Conservation (phyloP, 1,140 invertebrate genomes). For the Diploscapter pachys region DNA sequence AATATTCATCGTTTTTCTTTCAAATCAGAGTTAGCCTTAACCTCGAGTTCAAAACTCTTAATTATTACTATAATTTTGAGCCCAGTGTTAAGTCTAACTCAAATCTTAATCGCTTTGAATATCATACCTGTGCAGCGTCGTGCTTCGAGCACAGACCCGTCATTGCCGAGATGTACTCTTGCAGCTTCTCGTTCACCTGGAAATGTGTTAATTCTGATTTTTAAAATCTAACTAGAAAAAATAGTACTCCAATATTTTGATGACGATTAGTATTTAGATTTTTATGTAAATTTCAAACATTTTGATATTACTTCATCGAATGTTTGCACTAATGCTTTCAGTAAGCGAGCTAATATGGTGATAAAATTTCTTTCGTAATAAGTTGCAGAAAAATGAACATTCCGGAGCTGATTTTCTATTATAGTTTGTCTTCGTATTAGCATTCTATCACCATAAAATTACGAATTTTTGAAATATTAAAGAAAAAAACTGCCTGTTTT, state of each 20-base stretch:
- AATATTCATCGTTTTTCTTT: too few relatives aligned
- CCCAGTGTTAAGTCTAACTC: too few relatives aligned
- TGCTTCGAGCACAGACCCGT: constrained; percentile 52
- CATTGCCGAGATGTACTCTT: constrained; percentile 50
- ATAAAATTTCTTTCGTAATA: too few relatives aligned
- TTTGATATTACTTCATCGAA: not conserved
- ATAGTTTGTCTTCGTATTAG: not conserved
- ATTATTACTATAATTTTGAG: too few relatives aligned
- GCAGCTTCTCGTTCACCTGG: constrained; percentile 44
- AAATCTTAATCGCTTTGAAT: too few relatives aligned
- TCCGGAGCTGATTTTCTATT: too few relatives aligned
- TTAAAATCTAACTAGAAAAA: not conserved
- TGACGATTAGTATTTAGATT: not conserved
- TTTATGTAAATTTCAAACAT: not conserved
- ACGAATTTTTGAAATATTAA: not conserved
- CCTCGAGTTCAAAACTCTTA: too few relatives aligned
- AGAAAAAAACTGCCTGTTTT: not conserved
- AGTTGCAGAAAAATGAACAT: too few relatives aligned
- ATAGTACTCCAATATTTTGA: not conserved
- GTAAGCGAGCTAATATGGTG: too few relatives aligned
- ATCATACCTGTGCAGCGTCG: constrained; percentile 42
- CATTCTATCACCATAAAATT: not conserved
- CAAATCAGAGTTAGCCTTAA: too few relatives aligned
- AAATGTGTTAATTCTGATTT: not conserved
- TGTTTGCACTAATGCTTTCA: too few relatives aligned